Percentiles rank a stretch among this genome's conserved stretches.
phyloP scores from a whole-genome alignment of 2,797 vertebrate genomes.

The Schizothorax lantsangensis region DNA sequence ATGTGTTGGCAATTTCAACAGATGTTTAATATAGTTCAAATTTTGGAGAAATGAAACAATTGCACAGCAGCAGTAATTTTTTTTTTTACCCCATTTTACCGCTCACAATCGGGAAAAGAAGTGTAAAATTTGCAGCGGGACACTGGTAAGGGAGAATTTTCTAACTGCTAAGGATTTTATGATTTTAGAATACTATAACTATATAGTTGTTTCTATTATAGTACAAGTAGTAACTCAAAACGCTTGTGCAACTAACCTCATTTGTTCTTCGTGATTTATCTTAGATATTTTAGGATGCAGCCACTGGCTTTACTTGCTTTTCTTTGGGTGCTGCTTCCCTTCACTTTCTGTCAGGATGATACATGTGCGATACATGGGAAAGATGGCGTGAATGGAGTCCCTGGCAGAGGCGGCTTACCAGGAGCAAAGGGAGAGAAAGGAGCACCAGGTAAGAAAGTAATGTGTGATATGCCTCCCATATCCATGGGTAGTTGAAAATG shows the following conservation, averaged over 20 bases:
- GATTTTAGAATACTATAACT: background rate
- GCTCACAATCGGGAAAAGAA: slow-evolving; percentile 23
- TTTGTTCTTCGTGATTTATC: slow-evolving; percentile 20
- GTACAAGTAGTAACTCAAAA: background rate
- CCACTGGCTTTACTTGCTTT: slow-evolving; percentile 35
- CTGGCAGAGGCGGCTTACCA: slow-evolving; percentile 78
- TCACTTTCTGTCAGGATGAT: slow-evolving; percentile 43
- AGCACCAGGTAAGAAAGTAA: slow-evolving; percentile 75
- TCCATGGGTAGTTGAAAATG: background rate
- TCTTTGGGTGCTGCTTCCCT: slow-evolving; percentile 54
- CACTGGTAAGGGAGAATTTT: slow-evolving; percentile 45
- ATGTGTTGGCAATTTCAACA: slow-evolving; percentile 26
- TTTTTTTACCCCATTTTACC: slow-evolving; percentile 13
- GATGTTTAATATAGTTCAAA: slow-evolving; percentile 37
- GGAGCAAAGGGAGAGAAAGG: slow-evolving; percentile 84
- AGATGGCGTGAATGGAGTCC: slow-evolving; percentile 66
- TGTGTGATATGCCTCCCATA: background rate
- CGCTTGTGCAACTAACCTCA: background rate
- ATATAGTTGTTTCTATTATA: background rate
- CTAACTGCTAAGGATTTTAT: background rate
- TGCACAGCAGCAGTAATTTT: background rate
- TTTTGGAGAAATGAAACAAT: slow-evolving; percentile 58
- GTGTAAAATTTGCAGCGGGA: slow-evolving; percentile 8
- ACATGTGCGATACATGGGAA: slow-evolving; percentile 56
- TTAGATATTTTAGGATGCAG: slow-evolving; percentile 56